phyloP scores from a whole-genome alignment of 1,140 invertebrate genomes.

The Doryteuthis pealeii region DNA sequence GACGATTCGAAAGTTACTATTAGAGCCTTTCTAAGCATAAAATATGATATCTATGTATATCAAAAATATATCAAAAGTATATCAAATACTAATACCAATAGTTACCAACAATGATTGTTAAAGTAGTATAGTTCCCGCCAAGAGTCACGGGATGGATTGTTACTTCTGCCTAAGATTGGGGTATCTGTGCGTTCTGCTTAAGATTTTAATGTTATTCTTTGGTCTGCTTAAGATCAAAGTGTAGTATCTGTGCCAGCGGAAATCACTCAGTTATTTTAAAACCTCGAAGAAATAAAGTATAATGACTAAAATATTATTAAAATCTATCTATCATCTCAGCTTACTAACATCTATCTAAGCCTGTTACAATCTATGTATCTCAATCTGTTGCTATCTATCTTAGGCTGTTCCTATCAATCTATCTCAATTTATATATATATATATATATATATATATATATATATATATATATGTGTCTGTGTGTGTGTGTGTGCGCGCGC shows the following conservation, averaged over 20 bases:
- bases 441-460: neutral
- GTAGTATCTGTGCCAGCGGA: neutral
- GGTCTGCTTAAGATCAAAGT: neutral
- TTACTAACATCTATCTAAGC: neutral
- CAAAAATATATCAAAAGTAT: too few relatives aligned
- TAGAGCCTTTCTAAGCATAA: too few relatives aligned
- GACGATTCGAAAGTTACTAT: too few relatives aligned
- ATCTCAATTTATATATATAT: too few relatives aligned
- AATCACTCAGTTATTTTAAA: neutral
- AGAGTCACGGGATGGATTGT: too few relatives aligned
- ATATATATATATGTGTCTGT: neutral
- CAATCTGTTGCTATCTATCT: neutral
- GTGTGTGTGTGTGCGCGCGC: neutral
- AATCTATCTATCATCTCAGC: neutral
- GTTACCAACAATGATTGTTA: too few relatives aligned
- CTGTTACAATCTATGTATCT: neutral
- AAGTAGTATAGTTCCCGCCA: too few relatives aligned
- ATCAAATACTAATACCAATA: too few relatives aligned
- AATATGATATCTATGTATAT: too few relatives aligned
- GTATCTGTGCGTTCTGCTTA: too few relatives aligned
- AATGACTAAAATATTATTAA: neutral
- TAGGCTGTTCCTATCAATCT: too few relatives aligned
- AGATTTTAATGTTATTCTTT: neutral
- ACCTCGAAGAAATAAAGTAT: neutral
- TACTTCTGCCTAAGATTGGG: too few relatives aligned